phyloP scores from a whole-genome alignment of 2,113 vertebrate species.

The Tauraco erythrolophus region DNA sequence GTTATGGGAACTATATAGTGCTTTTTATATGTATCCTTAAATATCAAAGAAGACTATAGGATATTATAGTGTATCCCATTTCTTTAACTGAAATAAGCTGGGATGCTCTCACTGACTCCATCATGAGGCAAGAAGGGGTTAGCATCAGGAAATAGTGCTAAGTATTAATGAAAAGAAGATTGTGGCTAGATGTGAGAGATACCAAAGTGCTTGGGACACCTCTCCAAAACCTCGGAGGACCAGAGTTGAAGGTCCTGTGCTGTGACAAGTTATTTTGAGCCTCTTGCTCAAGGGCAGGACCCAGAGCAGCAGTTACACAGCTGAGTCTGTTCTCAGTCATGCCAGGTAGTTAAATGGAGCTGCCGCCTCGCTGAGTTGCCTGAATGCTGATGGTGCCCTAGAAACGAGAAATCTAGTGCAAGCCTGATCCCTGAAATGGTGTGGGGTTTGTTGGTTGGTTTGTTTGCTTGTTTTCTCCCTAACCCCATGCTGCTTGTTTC shows the following conservation, averaged over 20 bases:
- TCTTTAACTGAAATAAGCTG: not conserved
- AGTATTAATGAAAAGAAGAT: not conserved
- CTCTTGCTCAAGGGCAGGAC: not conserved
- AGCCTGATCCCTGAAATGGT: rapidly evolving
- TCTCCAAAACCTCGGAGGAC: rapidly evolving
- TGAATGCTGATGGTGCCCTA: not conserved
- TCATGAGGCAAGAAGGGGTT: not conserved
- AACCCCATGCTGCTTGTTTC: not conserved
- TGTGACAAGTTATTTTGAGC: not conserved
- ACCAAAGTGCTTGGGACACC: rapidly evolving
- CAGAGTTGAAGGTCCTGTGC: not conserved
- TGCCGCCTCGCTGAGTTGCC: not conserved
- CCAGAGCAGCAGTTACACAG: not conserved
- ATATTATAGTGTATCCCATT: not conserved
- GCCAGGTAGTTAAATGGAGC: not conserved
- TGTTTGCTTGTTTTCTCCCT: not conserved
- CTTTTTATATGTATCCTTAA: not conserved
- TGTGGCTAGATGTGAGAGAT: not conserved
- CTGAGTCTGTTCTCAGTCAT: not conserved
- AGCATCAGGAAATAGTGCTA: not conserved
- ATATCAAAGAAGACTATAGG: not conserved
- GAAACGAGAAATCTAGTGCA: not conserved
- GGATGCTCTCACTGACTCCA: not conserved
- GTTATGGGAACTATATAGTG: not conserved
- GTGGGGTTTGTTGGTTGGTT: not conserved